Evolutionary conservation across 2,797 vertebrate genomes (phyloP).

Genomic region (Chelon labrosus): DNA sequence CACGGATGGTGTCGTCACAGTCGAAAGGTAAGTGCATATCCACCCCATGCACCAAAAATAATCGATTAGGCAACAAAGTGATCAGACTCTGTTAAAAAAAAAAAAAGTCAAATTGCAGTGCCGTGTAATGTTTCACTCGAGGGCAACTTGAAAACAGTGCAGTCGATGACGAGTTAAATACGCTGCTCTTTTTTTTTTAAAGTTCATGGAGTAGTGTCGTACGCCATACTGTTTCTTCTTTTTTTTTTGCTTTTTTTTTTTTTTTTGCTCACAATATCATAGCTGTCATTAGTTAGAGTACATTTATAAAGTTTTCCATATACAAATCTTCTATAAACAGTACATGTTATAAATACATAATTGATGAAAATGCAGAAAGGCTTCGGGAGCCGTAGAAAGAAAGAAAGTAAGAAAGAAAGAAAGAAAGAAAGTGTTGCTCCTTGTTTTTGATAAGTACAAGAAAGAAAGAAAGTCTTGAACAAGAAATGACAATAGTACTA

Average conservation of each 20-base stretch:
- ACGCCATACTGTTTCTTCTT: constrained; percentile 69
- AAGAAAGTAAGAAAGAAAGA: constrained; percentile 62
- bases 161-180: constrained; percentile 75
- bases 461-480: constrained; percentile 59
- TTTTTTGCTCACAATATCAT: constrained; percentile 79
- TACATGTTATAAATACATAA: constrained; percentile 83
- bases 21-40: constrained; percentile 65
- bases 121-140: constrained; percentile 32
- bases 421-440: constrained; percentile 50
- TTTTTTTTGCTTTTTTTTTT: constrained; percentile 55
- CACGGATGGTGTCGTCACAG: constrained; percentile 60
- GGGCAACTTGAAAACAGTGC: constrained; percentile 73
- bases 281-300: constrained; percentile 83
- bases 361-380: constrained; percentile 77
- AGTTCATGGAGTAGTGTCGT: constrained; percentile 65
- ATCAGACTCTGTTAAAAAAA: constrained; percentile 26
- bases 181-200: constrained; percentile 64
- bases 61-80: constrained; percentile 74
- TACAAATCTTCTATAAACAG: constrained; percentile 86
- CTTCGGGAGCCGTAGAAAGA: constrained; percentile 58
- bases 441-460: constrained; percentile 74
- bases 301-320: constrained; percentile 82
- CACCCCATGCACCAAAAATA: constrained; percentile 50
- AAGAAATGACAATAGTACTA: constrained; percentile 55
- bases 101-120: constrained; percentile 39